Percentiles rank a stretch among this genome's conserved stretches.
phyloP scores from a whole-genome alignment of 92 coral and sea anemone genomes.

The Galaxea fascicularis region DNA sequence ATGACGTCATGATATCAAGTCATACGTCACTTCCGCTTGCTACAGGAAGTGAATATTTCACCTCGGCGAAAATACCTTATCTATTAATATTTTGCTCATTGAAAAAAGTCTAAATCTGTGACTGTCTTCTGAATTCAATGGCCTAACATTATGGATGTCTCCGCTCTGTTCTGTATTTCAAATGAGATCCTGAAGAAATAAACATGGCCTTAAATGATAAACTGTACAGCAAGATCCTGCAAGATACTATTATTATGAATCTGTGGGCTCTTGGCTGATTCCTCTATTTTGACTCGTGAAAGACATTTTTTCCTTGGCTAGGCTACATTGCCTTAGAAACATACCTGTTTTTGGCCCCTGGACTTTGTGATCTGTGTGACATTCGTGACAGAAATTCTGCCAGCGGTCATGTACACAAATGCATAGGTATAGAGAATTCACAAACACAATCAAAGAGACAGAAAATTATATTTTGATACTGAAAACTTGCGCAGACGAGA shows the following conservation, averaged over 20 bases:
- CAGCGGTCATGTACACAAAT: conserved; percentile 16
- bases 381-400: conserved; percentile 26
- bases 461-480: not conserved
- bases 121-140: not conserved
- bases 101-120: too few species aligned
- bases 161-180: too few species aligned
- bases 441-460: rapidly evolving
- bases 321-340: conserved; percentile 14
- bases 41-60: conserved; percentile 18
- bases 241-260: too few species aligned
- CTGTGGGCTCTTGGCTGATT: not conserved
- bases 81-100: not conserved
- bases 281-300: not conserved
- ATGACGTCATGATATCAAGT: conserved; percentile 55
- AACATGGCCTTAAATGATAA: too few species aligned
- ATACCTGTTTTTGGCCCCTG: too few species aligned
- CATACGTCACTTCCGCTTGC: conserved; percentile 60
- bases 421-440: conserved; percentile 9
- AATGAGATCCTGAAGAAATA: too few species aligned
- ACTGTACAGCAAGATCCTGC: too few species aligned
- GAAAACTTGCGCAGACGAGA: too few species aligned
- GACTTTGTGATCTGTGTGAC: not conserved
- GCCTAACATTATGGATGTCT: too few species aligned
- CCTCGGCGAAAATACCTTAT: not conserved
- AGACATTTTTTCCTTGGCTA: not conserved